A percentile compares a stretch with the other conserved stretches of the same genome.
phyloP scores from a whole-genome alignment of 2,797 vertebrate species.

The Gambelia wislizenii region DNA sequence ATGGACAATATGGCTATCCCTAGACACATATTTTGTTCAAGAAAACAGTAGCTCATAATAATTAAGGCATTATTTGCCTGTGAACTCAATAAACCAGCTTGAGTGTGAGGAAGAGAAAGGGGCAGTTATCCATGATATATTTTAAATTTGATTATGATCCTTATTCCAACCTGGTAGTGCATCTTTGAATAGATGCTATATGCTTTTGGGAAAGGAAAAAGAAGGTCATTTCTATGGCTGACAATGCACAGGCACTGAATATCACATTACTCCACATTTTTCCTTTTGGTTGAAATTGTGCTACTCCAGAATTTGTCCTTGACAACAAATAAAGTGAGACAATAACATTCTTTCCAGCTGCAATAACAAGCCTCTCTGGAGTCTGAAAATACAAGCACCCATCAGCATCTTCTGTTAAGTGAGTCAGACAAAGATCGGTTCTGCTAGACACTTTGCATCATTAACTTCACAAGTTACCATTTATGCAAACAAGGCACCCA shows the following conservation, averaged over 20 bases:
- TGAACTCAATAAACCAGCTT: background rate
- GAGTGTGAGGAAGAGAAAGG: background rate
- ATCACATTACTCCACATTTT: background rate
- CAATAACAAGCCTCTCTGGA: constrained; percentile 43
- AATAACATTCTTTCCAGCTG: constrained; percentile 27
- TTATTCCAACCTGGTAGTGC: background rate
- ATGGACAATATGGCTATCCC: too few relatives aligned
- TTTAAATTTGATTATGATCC: constrained; percentile 34
- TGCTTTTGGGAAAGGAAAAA: constrained; percentile 45
- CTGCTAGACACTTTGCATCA: constrained; percentile 41
- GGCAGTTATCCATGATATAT: background rate
- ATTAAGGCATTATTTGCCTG: background rate
- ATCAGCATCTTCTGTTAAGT: constrained; percentile 26
- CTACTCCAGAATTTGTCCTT: constrained; percentile 60
- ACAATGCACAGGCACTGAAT: constrained; percentile 35
- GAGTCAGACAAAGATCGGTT: constrained; percentile 31
- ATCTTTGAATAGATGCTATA: constrained; percentile 34
- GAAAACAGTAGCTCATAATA: background rate
- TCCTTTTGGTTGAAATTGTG: constrained; percentile 16
- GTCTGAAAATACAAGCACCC: constrained; percentile 42
- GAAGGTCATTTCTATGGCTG: constrained; percentile 30
- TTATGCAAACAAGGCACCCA: rapidly evolving
- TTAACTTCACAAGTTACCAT: constrained; percentile 39
- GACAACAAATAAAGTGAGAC: constrained; percentile 43
- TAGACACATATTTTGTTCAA: too few relatives aligned